A percentile compares a stretch with the other conserved stretches of the same genome.
phyloP scores from a whole-genome alignment of 2,888 invertebrate genomes.

The Ormyrus pomaceus region DNA sequence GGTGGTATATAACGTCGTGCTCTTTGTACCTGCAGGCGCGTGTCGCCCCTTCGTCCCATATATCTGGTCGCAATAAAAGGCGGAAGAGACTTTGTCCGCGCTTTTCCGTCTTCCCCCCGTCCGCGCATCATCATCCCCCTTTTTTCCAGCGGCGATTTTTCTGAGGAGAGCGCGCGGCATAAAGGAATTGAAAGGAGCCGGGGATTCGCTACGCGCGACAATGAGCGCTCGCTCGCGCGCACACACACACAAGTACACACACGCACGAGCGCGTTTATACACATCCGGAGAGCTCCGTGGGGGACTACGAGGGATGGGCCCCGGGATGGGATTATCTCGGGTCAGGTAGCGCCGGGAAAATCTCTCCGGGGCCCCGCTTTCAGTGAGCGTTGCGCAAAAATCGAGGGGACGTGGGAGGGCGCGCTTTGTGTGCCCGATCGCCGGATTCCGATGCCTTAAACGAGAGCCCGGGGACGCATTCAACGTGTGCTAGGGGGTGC shows the following conservation, averaged over 20 bases:
- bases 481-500: slow-evolving; percentile 19
- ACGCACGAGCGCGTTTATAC: not conserved
- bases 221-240: not conserved
- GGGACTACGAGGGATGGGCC: slow-evolving; percentile 21
- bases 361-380: not conserved
- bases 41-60: not conserved
- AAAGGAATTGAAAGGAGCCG: slow-evolving; percentile 26
- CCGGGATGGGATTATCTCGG: slow-evolving; percentile 73
- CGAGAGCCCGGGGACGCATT: slow-evolving; percentile 32
- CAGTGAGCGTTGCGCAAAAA: slow-evolving; percentile 22
- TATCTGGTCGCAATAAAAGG: slow-evolving; percentile 1
- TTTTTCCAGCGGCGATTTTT: slow-evolving; percentile 12
- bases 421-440: not conserved
- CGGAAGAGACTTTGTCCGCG: slow-evolving; percentile 14
- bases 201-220: slow-evolving; percentile 32
- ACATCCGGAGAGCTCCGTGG: slow-evolving; percentile 44
- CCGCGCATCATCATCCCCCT: slow-evolving; percentile 1
- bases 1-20: not conserved
- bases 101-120: slow-evolving; percentile 18
- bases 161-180: not conserved
- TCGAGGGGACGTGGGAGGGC: not conserved
- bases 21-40: not conserved
- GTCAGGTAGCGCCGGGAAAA: slow-evolving; percentile 67
- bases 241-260: not conserved
- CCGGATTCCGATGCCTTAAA: not conserved